Percentiles rank a stretch among this genome's conserved stretches.
These are phyloP conservation scores for Thelaira solivaga DNA, from an alignment of 2,888 invertebrate genomes.

Conservation along the genomic window DNA sequence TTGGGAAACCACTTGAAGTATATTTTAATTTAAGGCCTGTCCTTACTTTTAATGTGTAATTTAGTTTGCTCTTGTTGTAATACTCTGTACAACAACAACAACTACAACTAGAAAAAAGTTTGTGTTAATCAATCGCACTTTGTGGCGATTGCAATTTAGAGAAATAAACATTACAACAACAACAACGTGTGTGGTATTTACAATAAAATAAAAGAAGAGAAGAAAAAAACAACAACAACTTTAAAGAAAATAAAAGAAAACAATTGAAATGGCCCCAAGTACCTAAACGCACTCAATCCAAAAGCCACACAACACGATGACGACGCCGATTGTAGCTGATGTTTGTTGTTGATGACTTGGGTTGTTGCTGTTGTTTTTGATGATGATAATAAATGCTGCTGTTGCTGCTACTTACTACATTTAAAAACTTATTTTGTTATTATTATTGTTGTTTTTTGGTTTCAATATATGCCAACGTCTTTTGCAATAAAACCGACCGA, in stretches of 20 bases:
- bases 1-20: too few relatives aligned
- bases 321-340: constrained; percentile 31
- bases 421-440: constrained; percentile 35
- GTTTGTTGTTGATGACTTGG: constrained; percentile 47
- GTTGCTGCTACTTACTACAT: constrained; percentile 29
- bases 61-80: not conserved
- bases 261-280: constrained; percentile 38
- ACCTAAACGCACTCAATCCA: constrained; percentile 55
- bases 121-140: constrained; percentile 58
- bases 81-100: constrained; percentile 39
- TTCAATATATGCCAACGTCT: constrained; percentile 33
- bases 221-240: too few relatives aligned
- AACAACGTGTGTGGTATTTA: constrained; percentile 53
- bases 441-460: constrained; percentile 15
- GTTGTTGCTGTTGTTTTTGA: constrained; percentile 43
- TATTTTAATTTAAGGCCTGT: too few relatives aligned
- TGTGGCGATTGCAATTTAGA: constrained; percentile 39
- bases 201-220: constrained; percentile 17
- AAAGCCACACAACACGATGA: constrained; percentile 59
- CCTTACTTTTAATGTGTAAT: too few relatives aligned
- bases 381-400: too few relatives aligned
- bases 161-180: constrained; percentile 23
- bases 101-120: constrained; percentile 19
- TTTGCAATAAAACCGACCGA: constrained; percentile 53
- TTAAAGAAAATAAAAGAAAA: constrained; percentile 25